phyloP scores from a whole-genome alignment of 2,797 vertebrate genomes.

The Falco naumanni region DNA sequence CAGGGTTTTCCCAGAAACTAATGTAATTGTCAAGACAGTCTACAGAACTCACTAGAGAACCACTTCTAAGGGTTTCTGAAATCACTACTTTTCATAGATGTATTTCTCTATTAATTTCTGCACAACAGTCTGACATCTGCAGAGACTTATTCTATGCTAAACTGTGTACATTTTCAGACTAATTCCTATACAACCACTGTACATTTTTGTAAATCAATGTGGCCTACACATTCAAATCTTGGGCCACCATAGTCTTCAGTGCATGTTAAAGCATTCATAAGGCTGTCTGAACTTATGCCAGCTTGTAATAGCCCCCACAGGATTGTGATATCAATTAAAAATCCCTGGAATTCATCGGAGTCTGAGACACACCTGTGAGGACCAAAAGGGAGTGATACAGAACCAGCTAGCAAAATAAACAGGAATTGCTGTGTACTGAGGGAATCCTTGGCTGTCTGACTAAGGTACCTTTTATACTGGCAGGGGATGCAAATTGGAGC shows the following conservation, averaged over 20 bases:
- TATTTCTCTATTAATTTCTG: neutral
- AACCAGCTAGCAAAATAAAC: slow-evolving; percentile 54
- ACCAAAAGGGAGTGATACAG: slow-evolving; percentile 50
- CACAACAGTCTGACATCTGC: neutral
- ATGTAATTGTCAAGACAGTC: neutral
- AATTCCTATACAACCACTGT: neutral
- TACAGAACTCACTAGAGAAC: neutral
- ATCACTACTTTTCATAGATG: neutral
- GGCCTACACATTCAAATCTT: neutral
- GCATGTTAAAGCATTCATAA: neutral
- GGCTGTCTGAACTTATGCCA: neutral
- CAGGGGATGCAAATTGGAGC: slow-evolving; percentile 68
- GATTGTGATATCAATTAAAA: slow-evolving; percentile 41
- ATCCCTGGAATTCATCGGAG: slow-evolving; percentile 41
- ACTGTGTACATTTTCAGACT: neutral
- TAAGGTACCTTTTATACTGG: slow-evolving; percentile 60
- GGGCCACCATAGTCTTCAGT: neutral
- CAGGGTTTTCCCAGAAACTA: neutral
- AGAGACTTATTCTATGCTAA: slow-evolving; percentile 12
- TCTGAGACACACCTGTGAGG: slow-evolving; percentile 26
- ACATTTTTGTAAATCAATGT: neutral
- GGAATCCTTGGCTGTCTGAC: slow-evolving; percentile 62
- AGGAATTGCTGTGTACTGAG: slow-evolving; percentile 46
- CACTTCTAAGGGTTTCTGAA: neutral
- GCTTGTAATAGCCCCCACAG: neutral